Percentiles rank a stretch among this genome's conserved stretches.
Evolutionary conservation across 2,888 invertebrate species (phyloP).

Genomic region (Agonopterix arenella): DNA sequence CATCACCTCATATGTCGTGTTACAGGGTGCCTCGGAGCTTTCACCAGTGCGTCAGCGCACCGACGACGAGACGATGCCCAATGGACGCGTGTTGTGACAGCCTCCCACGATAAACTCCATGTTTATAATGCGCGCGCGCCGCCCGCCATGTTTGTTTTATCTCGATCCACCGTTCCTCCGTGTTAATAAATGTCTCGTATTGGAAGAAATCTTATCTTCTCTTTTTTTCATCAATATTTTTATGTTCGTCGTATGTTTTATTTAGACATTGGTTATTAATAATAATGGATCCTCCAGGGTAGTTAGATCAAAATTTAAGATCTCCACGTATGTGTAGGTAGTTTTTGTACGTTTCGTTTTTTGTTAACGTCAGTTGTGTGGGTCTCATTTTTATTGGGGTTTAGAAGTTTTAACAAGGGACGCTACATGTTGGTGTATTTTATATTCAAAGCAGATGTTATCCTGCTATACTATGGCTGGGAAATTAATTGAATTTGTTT

Average conservation of each 20-base stretch:
- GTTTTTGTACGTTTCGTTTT: conserved; percentile 53
- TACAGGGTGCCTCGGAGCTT: conserved; percentile 62
- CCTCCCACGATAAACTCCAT: conserved; percentile 72
- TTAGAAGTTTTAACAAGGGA: conserved; percentile 42
- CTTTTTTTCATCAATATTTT: conserved; percentile 56
- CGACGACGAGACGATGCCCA: too few relatives aligned
- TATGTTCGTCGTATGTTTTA: conserved; percentile 61
- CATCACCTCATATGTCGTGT: conserved; percentile 52
- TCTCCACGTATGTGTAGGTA: conserved; percentile 50
- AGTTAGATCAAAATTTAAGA: conserved; percentile 71
- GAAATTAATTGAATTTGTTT: conserved; percentile 66
- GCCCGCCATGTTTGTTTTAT: conserved; percentile 76
- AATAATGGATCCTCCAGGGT: conserved; percentile 67
- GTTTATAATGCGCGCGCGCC: conserved; percentile 67
- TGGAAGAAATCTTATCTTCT: conserved; percentile 45
- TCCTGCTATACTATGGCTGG: conserved; percentile 53
- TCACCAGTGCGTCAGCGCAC: conserved; percentile 53
- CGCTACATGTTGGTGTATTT: conserved; percentile 55
- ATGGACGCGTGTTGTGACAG: conserved; percentile 71
- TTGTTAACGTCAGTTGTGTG: conserved; percentile 53
- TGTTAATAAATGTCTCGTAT: conserved; percentile 74
- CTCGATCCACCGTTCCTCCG: conserved; percentile 64
- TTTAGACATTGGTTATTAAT: conserved; percentile 74
- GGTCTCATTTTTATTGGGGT: conserved; percentile 61
- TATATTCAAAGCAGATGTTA: conserved; percentile 74